Conservation (phyloP, 2,888 invertebrate genomes). For the Palloptera scutellata region DNA sequence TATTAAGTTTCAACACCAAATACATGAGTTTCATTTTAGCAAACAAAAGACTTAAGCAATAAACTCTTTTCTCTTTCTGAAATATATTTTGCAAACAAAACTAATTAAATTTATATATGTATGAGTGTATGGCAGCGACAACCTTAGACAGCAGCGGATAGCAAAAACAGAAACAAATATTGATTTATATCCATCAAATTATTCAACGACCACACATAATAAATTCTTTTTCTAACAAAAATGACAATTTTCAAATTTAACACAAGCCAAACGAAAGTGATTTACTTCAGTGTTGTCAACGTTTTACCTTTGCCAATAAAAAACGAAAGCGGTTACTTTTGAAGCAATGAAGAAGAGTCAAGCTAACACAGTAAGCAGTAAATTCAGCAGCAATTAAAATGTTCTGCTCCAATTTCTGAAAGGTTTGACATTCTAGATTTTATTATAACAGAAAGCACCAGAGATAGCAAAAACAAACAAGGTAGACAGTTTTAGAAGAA, state of each 20-base stretch:
- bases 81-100: too few relatives aligned
- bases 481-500: too few relatives aligned
- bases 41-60: too few relatives aligned
- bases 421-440: slow-evolving; percentile 3
- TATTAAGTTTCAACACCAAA: too few relatives aligned
- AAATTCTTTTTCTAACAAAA: slow-evolving; percentile 49
- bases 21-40: too few relatives aligned
- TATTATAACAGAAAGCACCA: background rate
- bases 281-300: background rate
- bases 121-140: too few relatives aligned
- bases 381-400: slow-evolving; percentile 3
- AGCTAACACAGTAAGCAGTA: background rate
- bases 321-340: background rate
- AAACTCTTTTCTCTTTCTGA: too few relatives aligned
- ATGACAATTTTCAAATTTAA: slow-evolving; percentile 38
- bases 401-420: background rate
- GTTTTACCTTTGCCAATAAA: too few relatives aligned
- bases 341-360: background rate
- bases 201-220: slow-evolving; percentile 62
- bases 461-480: background rate
- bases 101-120: too few relatives aligned
- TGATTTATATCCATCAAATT: slow-evolving; percentile 58
- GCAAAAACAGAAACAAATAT: background rate
- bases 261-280: slow-evolving; percentile 4
- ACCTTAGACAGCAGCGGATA: too few relatives aligned